Evolutionary conservation across 2,113 vertebrate species (phyloP).

Genomic region (Orycteropus afer): DNA sequence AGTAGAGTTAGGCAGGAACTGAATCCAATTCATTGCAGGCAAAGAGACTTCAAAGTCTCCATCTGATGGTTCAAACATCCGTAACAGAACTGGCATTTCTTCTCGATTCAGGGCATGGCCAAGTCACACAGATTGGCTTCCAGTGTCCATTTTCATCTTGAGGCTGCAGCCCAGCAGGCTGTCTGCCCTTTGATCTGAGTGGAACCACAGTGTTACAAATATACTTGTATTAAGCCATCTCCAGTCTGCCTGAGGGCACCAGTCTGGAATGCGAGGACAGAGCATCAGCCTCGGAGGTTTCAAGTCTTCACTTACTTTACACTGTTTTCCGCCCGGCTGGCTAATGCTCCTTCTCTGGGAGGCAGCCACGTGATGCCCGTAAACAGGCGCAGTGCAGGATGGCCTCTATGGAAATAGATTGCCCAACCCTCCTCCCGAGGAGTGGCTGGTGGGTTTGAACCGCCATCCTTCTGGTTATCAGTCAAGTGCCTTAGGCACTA

Average conservation of each 20-base stretch:
- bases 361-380: not conserved
- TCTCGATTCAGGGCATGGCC: conserved; percentile 58
- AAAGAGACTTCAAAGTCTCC: conserved; percentile 82
- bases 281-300: not conserved
- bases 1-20: conserved; percentile 28
- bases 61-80: conserved; percentile 69
- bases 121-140: conserved; percentile 7
- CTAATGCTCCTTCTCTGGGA: not conserved
- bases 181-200: conserved; percentile 67
- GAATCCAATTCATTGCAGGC: conserved; percentile 74
- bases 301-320: not conserved
- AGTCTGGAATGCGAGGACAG: conserved; percentile 36
- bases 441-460: too few species aligned
- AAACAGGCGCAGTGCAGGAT: fast-evolving
- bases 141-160: not conserved
- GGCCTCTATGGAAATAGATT: too few species aligned
- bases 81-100: conserved; percentile 67
- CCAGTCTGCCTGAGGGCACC: conserved; percentile 58
- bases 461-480: too few species aligned
- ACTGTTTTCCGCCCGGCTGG: not conserved
- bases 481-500: too few species aligned
- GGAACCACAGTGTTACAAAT: conserved; percentile 67
- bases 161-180: not conserved
- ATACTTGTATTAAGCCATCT: conserved; percentile 63
- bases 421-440: too few species aligned